Conservation (phyloP, 2,113 vertebrate species). For the Arvicanthis niloticus region DNA sequence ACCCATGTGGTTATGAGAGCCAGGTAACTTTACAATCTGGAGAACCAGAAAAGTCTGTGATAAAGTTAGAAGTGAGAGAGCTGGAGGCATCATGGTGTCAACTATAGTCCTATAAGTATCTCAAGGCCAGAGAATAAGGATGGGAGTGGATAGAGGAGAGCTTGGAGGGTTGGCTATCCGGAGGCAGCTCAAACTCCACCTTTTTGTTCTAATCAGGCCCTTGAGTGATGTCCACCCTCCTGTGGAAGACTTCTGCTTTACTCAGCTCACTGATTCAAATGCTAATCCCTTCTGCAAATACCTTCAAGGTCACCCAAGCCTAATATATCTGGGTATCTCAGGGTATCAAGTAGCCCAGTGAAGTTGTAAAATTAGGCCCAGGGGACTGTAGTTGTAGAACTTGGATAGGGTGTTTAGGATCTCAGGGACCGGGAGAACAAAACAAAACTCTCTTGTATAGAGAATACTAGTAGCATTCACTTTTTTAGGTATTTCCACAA, state of each 20-base stretch:
- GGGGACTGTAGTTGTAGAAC: not conserved
- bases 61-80: not conserved
- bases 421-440: not conserved
- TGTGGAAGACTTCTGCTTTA: not conserved
- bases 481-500: not conserved
- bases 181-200: not conserved
- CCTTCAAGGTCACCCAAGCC: not conserved
- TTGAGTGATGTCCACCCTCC: not conserved
- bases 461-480: not conserved
- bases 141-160: not conserved
- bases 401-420: not conserved
- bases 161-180: not conserved
- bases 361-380: not conserved
- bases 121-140: not conserved
- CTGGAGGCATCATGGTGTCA: no score
- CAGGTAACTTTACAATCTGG: not conserved
- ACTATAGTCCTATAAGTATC: not conserved
- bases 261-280: not conserved
- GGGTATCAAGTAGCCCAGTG: not conserved
- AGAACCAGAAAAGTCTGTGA: not conserved
- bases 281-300: not conserved
- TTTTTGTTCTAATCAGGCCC: not conserved
- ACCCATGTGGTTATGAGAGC: not conserved
- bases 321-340: not conserved
- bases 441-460: not conserved